Evolutionary conservation across 2,797 vertebrate genomes (phyloP).

Genomic region (Lepus oiostolus): DNA sequence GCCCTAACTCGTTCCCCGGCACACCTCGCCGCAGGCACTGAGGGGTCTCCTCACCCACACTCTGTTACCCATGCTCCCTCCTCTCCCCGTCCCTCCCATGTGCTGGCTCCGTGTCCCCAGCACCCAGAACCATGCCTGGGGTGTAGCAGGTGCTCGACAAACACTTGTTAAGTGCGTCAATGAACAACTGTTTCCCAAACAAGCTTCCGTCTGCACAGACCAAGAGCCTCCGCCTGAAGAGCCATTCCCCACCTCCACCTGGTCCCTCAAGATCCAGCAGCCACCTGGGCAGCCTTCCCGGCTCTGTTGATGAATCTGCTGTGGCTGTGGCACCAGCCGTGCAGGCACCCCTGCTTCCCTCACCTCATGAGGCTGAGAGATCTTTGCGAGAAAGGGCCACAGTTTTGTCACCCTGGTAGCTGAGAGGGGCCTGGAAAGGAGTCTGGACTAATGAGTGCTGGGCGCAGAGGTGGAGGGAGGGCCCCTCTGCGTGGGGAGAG

Average conservation of each 20-base stretch:
- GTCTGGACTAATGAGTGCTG: background rate
- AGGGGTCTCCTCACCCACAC: background rate
- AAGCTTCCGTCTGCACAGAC: background rate
- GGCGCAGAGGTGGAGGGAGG: background rate
- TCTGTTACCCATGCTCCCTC: no score
- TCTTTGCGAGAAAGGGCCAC: background rate
- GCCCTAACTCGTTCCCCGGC: background rate
- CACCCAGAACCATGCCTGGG: background rate
- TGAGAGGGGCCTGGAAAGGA: background rate
- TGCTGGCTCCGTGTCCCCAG: background rate
- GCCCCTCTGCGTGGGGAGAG: background rate
- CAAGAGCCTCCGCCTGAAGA: background rate
- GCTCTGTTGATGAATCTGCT: background rate
- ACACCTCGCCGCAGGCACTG: background rate
- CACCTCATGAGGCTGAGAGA: background rate
- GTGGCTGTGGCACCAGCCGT: background rate
- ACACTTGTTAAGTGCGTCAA: background rate
- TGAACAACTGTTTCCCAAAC: background rate
- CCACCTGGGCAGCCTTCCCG: background rate
- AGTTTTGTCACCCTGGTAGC: background rate
- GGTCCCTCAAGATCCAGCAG: background rate
- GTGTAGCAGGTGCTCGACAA: background rate
- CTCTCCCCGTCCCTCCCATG: background rate
- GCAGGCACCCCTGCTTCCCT: no score
- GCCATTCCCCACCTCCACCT: no score